A percentile compares a stretch with the other conserved stretches of the same genome.
Evolutionary conservation across 35 echinoderm and acorn worm genomes (phyloP).

Genomic region (Amphiura filiformis): DNA sequence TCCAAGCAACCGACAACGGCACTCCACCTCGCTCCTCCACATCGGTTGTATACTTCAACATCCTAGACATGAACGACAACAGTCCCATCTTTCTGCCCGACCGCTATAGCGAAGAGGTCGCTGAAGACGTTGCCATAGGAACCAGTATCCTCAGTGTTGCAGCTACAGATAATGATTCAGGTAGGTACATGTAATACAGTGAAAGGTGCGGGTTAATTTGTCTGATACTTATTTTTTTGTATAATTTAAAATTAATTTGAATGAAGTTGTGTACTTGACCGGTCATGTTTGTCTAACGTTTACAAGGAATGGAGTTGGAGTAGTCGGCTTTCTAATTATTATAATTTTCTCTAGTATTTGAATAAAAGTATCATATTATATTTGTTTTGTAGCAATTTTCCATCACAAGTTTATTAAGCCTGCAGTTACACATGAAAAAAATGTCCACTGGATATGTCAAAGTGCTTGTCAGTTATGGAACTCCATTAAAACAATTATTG

Average conservation of each 20-base stretch:
- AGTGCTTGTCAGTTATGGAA: too few relatives aligned
- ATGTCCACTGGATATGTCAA: too few relatives aligned
- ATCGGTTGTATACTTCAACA: slow-evolving; percentile 73
- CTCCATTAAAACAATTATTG: too few relatives aligned
- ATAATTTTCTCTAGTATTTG: too few relatives aligned
- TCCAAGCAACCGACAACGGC: slow-evolving; percentile 69
- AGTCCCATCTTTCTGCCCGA: slow-evolving; percentile 53
- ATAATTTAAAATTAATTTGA: background rate
- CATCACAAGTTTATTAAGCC: too few relatives aligned
- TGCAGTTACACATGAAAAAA: too few relatives aligned
- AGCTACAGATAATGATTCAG: slow-evolving; percentile 83
- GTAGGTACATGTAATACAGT: slow-evolving; percentile 20
- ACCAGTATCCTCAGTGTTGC: slow-evolving; percentile 46
- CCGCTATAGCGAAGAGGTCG: slow-evolving; percentile 67
- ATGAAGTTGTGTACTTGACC: background rate
- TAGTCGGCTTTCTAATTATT: too few relatives aligned
- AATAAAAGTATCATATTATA: too few relatives aligned
- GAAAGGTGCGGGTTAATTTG: background rate
- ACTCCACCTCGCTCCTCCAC: slow-evolving; percentile 39
- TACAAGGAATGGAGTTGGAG: too few relatives aligned
- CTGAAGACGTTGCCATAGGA: slow-evolving; percentile 73
- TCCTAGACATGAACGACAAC: slow-evolving; percentile 92
- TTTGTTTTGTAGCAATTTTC: too few relatives aligned
- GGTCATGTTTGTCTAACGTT: too few relatives aligned
- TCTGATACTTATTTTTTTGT: background rate